These are phyloP conservation scores for Ginglymostoma cirratum DNA, from an alignment of 2,113 vertebrate species.

Conservation along the genomic window DNA sequence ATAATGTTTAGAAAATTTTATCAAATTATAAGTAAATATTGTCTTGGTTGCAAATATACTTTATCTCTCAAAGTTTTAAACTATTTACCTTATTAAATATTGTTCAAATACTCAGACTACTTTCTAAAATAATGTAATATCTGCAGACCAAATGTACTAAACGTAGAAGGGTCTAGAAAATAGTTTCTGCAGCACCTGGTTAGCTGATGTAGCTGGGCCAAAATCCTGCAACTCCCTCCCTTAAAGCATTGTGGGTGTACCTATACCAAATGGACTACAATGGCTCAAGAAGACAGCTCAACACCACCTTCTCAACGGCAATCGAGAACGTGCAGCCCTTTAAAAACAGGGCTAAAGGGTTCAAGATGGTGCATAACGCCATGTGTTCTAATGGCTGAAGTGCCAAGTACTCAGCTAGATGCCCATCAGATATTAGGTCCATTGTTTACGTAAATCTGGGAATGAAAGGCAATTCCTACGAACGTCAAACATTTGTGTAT, in stretches of 20 bases:
- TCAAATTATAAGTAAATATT: not conserved
- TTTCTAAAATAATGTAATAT: not conserved
- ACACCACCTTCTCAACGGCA: too few species aligned
- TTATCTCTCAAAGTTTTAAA: not conserved
- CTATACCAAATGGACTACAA: too few species aligned
- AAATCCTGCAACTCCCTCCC: too few species aligned
- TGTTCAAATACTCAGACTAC: not conserved
- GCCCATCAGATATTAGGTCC: not conserved
- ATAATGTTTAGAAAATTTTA: conserved; percentile 36
- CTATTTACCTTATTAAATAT: not conserved
- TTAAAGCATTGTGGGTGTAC: too few species aligned
- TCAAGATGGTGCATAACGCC: not conserved
- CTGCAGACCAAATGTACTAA: conserved; percentile 17
- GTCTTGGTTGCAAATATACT: not conserved
- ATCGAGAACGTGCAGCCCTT: too few species aligned
- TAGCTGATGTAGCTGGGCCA: not conserved
- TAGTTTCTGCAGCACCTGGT: not conserved
- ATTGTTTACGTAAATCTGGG: not conserved
- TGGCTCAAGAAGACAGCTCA: too few species aligned
- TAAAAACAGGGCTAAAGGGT: not conserved
- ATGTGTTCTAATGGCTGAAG: not conserved
- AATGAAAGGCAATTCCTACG: not conserved
- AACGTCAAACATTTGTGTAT: not conserved
- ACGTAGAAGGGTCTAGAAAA: not conserved
- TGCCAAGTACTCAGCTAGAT: not conserved